A percentile compares a stretch with the other conserved stretches of the same genome.
Evolutionary conservation across 1,140 invertebrate genomes (phyloP).

Genomic region (Ostrea denselamellosa): DNA sequence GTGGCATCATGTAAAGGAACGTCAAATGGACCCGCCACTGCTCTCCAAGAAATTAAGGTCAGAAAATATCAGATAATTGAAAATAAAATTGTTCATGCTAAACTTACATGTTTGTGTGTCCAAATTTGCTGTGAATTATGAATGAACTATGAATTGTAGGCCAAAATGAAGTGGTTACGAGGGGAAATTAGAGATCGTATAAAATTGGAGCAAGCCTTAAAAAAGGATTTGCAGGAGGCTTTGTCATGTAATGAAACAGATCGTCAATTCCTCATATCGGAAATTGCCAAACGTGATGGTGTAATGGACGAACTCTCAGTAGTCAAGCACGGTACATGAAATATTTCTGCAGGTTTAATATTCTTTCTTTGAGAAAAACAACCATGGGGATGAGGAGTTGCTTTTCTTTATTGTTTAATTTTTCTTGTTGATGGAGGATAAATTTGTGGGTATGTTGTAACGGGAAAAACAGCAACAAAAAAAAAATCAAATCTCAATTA

Average conservation of each 20-base stretch:
- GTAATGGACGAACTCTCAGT: constrained; percentile 71
- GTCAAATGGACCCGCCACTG: constrained; percentile 53
- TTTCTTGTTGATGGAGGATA: background rate
- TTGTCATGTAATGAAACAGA: constrained; percentile 70
- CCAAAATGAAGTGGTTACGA: constrained; percentile 75
- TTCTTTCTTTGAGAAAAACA: too few relatives aligned
- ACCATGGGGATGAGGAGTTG: too few relatives aligned
- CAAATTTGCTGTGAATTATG: background rate
- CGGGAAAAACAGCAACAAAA: too few relatives aligned
- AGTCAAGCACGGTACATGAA: constrained; percentile 68
- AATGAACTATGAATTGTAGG: too few relatives aligned
- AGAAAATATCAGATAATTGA: background rate
- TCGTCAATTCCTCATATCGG: constrained; percentile 68
- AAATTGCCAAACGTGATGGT: constrained; percentile 70
- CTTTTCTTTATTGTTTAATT: background rate
- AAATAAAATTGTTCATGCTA: background rate
- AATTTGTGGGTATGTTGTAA: too few relatives aligned
- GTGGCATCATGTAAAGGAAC: constrained; percentile 48
- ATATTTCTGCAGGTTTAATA: too few relatives aligned
- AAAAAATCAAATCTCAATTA: too few relatives aligned
- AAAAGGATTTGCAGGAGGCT: constrained; percentile 70
- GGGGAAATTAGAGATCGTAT: constrained; percentile 65
- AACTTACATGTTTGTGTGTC: background rate
- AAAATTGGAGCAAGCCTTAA: constrained; percentile 67
- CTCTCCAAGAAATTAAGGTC: constrained; percentile 54